Evolutionary conservation across 2,888 invertebrate species (phyloP), one percentile per base, ranked within the genome.

Genomic region (Pollenia labialis): DNA sequence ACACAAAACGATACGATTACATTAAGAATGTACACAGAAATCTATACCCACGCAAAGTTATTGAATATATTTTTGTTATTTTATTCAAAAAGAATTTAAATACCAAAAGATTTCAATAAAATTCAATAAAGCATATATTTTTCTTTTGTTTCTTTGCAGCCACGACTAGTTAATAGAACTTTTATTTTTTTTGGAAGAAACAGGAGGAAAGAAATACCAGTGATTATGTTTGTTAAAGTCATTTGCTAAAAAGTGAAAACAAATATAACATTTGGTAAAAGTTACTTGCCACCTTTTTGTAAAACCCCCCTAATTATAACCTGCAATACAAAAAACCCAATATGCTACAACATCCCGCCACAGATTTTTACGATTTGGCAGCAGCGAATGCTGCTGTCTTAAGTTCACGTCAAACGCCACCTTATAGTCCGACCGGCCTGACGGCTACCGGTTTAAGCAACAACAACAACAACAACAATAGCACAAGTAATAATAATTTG

Each of bases 281-380:
- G 54, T 75, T 23, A 23, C 66, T 68, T 14, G 23, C 46, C 40
- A 42, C 7, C n/a, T 23, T 44, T 12, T 32, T 32, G 32, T 32
- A 32, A 32, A 54, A n/a, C 12, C 44, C 50, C 18, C 72, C 23
- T 58, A 46, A 23, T 32, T 44, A 50, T 8, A 14, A 11, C 14
- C 62, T 32, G 7, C 62, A 46, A 11, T 23, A 48, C 40, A n/a
- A 14, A 48, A 48, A 72, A 44, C 58, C 42, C 52, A 91, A 89
- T 80, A 93, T 93, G 93, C 90, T 93, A 82, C 93, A 93, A 89
- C 93, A 93, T 91, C 92, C 93, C 91, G 92, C 93, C 90, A 92
- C 93, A 87, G 93, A 93, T 89, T 93, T 93, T 90, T 93, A 93
- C 77, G 93, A 93, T 80, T 90, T 93, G 90, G 93, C 93, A 81